Percentiles rank a stretch among this genome's conserved stretches.
Evolutionary conservation across 1,140 invertebrate species (phyloP).

Genomic region (Drosophila micromelanica): DNA sequence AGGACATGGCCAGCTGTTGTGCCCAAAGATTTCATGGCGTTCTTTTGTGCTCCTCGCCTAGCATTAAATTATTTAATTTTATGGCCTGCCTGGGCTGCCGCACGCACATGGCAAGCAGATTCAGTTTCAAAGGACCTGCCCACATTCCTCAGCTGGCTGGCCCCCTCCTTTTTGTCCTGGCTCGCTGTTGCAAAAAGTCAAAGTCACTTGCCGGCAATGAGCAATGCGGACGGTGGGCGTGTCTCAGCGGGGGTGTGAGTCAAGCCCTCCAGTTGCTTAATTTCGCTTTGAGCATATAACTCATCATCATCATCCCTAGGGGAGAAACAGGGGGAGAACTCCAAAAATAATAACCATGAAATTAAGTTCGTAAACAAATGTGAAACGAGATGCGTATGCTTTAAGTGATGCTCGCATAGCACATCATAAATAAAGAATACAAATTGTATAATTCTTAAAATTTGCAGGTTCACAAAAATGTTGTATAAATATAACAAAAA

Average conservation of each 20-base stretch:
- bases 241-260: constrained; percentile 13
- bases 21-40: constrained; percentile 20
- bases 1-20: constrained; percentile 50
- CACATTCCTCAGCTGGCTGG: background rate
- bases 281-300: constrained; percentile 50
- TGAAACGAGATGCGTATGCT: constrained; percentile 28
- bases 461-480: background rate
- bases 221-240: constrained; percentile 4
- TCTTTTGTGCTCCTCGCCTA: constrained; percentile 43
- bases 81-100: constrained; percentile 35
- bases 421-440: background rate
- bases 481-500: background rate
- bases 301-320: constrained; percentile 39
- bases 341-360: constrained; percentile 61
- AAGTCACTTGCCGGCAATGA: constrained; percentile 34
- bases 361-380: constrained; percentile 54
- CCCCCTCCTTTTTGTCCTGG: background rate
- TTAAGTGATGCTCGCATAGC: constrained; percentile 15
- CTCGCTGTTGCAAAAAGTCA: constrained; percentile 32
- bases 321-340: constrained; percentile 15
- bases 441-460: constrained; percentile 11
- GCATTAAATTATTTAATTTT: constrained; percentile 66
- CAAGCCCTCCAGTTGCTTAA: constrained; percentile 39
- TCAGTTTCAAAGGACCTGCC: constrained; percentile 27
- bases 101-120: constrained; percentile 33